A percentile compares a stretch with the other conserved stretches of the same genome.
Conservation (phyloP, 2,888 invertebrate species). For the Campoplex nolae region DNA sequence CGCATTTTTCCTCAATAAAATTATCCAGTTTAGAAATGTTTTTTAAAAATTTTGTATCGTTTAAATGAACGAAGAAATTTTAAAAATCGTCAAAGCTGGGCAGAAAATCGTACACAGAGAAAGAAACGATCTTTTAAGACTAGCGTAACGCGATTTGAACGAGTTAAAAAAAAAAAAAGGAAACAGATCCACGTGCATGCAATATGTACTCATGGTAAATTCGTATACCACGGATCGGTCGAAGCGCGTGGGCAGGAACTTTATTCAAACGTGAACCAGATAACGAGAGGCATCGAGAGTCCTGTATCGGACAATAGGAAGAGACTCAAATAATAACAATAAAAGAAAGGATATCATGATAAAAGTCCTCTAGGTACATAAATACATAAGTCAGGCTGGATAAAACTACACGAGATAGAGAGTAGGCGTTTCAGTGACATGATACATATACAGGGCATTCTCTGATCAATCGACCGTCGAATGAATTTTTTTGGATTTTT, state of each 20-base stretch:
- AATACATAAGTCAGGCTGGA: slow-evolving; percentile 36
- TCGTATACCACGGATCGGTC: slow-evolving; percentile 19
- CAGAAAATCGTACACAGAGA: neutral
- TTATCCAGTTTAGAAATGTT: too few species aligned
- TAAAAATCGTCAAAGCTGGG: neutral
- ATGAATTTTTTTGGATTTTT: neutral
- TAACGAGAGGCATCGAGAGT: slow-evolving; percentile 36
- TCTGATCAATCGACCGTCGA: neutral
- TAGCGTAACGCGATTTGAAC: neutral
- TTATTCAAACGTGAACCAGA: slow-evolving; percentile 29
- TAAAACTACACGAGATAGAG: slow-evolving; percentile 32
- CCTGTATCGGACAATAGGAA: slow-evolving; percentile 29
- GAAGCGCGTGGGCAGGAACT: slow-evolving; percentile 34
- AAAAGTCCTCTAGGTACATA: slow-evolving; percentile 38
- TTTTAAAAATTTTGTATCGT: neutral
- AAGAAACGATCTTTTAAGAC: neutral
- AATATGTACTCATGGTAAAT: neutral
- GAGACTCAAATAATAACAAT: slow-evolving; percentile 40
- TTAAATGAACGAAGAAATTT: neutral
- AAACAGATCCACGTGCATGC: neutral
- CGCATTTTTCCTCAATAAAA: too few species aligned
- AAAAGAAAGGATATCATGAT: slow-evolving; percentile 30
- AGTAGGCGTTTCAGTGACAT: slow-evolving; percentile 34
- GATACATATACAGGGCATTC: neutral
- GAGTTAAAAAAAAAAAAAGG: neutral